Conservation (phyloP, 2,888 invertebrate genomes). For the Romanomermis culicivorax region DNA sequence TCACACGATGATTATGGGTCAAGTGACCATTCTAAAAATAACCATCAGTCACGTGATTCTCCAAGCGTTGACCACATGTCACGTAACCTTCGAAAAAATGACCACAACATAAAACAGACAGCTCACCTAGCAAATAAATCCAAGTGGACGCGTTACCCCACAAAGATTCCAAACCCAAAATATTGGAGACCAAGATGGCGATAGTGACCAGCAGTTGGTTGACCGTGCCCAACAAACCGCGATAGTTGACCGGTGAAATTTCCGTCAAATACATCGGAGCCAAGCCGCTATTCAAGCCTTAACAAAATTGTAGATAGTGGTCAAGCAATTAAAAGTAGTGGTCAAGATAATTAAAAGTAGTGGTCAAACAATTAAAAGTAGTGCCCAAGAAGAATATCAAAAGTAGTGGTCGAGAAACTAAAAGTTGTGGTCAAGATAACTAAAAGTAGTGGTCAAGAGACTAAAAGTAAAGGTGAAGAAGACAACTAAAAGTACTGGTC, state of each 20-base stretch:
- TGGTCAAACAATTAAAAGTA: not conserved
- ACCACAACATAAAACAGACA: too few relatives aligned
- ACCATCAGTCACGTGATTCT: too few relatives aligned
- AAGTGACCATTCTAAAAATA: too few relatives aligned
- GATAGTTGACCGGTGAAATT: conserved; percentile 55
- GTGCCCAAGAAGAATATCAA: not conserved
- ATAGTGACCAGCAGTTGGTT: conserved; percentile 71
- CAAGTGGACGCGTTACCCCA: conserved; percentile 28
- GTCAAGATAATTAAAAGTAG: not conserved
- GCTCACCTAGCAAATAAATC: conserved; percentile 41
- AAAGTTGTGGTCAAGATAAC: too few relatives aligned
- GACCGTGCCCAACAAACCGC: conserved; percentile 65
- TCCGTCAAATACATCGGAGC: conserved; percentile 71
- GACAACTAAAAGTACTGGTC: too few relatives aligned
- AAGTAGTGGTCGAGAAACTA: too few relatives aligned
- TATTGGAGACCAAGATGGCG: conserved; percentile 48
- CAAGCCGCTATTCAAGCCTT: conserved; percentile 50
- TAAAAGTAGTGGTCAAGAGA: too few relatives aligned
- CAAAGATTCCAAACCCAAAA: not conserved
- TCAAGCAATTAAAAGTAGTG: not conserved
- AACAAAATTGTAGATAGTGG: not conserved
- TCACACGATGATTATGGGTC: too few relatives aligned
- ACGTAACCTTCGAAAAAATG: too few relatives aligned
- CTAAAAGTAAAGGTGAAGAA: too few relatives aligned
- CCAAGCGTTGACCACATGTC: too few relatives aligned